Conservation (phyloP, 2,888 invertebrate species). For the Malthinus seriepunctatus region DNA sequence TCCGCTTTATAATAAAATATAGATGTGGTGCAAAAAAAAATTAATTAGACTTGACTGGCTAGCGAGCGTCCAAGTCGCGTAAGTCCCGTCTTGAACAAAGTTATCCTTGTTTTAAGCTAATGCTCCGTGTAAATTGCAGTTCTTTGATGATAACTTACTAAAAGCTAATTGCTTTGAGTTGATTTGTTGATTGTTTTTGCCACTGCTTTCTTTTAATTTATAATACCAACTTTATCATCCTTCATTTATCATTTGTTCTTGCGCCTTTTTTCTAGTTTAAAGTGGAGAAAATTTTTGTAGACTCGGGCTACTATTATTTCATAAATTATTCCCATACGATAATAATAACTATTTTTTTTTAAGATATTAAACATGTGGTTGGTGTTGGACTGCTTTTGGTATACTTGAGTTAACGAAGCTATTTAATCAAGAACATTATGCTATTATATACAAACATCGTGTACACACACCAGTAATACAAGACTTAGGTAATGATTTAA, state of each 20-base stretch:
- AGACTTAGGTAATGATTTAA: slow-evolving; percentile 20
- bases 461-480: neutral
- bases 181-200: slow-evolving; percentile 48
- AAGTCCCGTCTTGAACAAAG: slow-evolving; percentile 41
- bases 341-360: slow-evolving; percentile 16
- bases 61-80: slow-evolving; percentile 45
- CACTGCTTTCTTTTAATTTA: slow-evolving; percentile 25
- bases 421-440: slow-evolving; percentile 20
- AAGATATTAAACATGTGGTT: slow-evolving; percentile 21
- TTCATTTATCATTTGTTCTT: slow-evolving; percentile 20
- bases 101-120: slow-evolving; percentile 48
- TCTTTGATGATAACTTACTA: slow-evolving; percentile 54
- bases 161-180: slow-evolving; percentile 52
- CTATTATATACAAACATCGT: slow-evolving; percentile 16
- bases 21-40: slow-evolving; percentile 6
- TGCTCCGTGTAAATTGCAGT: slow-evolving; percentile 54
- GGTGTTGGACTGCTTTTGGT: slow-evolving; percentile 27
- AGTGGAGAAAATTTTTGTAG: neutral
- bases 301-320: neutral
- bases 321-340: slow-evolving; percentile 1
- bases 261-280: slow-evolving; percentile 16
- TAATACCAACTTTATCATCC: slow-evolving; percentile 12
- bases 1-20: slow-evolving; percentile 17
- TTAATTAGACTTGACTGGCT: slow-evolving; percentile 31
- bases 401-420: slow-evolving; percentile 22